Base-by-base conservation (phyloP, 2,113 vertebrate genomes). In the Etheostoma cragini region DNA sequence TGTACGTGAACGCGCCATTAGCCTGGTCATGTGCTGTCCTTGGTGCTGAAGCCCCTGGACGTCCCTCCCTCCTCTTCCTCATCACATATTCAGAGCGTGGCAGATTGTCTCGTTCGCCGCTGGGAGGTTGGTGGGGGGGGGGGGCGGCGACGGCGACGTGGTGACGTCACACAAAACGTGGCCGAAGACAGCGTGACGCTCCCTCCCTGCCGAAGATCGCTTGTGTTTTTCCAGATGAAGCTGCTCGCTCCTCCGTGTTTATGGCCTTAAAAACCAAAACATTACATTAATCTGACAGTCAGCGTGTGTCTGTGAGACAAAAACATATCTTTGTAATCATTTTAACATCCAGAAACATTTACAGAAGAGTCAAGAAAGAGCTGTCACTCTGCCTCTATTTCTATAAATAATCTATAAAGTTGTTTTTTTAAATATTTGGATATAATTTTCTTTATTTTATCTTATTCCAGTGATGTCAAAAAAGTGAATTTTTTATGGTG, bases 11-110 rank as follows among this genome's bases (percentile, higher is more conserved):
- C 0, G 85, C 8, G 17, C 1, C 87, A 47, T 22, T 0, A 6
- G 26, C 19, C 64, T 24, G 33, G 13, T 19, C 0, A 5, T 38
- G 83, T 62, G 85, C 87, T 91, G 78, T 86, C 87, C 89, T 21
- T 66, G 85, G 89, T 91, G 62, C 89, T 89, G 89, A 88, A 87
- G 26, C 3, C 13, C 45, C 11, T 38, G 52, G 57, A 54, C 22
- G 45, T 4, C 46, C 49, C 22, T 8, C 11, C 2, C 30, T 53
- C 8, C 0, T 4, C 47, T 14, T 4, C 13, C 46, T 65, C 26
- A 14, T 35, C 7, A 26, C 21, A 2, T 17, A 33, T 69, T 21
- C 45, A 30, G 16, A 33, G n/a, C 58, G 38, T 26, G 10, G 4
- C 5, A 17, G 8, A 24, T 26, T 5, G 74, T 79, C 76, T 80